Base-by-base conservation (phyloP, 2,797 vertebrate genomes). In the Notoglanidium macrostoma region DNA sequence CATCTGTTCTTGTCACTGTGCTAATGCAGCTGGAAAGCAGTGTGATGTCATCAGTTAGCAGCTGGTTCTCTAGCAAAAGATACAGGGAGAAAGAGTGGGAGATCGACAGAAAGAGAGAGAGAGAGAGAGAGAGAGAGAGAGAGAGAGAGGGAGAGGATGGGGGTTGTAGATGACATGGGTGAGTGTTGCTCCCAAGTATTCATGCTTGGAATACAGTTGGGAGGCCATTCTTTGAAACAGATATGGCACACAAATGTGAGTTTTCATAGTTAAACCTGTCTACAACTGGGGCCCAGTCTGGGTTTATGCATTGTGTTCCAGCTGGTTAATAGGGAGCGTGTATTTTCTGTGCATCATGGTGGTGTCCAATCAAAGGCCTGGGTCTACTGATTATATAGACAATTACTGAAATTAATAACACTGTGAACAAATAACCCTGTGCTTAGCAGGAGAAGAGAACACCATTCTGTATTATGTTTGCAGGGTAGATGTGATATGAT, bases 41-140 rank as follows among this genome's bases (percentile, higher is more conserved):
- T 81, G 90, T 92, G 90, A 93, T 93, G 92, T 93, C 91, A 93
- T 92, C 84, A 78, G 76, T 26, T 44, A 79, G 89, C 92, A 94
- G 91, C 90, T 93, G 93, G 74, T 85, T 83, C 80, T 68, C 57
- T 46, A 63, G 87, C 83, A 90, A 85, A 91, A 54, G 70, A 84
- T 83, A 70, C 86, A 86, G 9, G n/a, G 59, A 51, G 89, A 83
- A 61, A 79, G 55, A 78, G 51, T 26, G 29, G 49, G 57, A n/a
- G 57, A 15, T 85, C 80, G 63, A 85, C 2, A 61, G 32, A 61
- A 12, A 61, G 17, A 35, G 19, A 26, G 32, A 15, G 73, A 61
- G 80, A 54, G 70, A 90, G 73, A 86, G 88, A 76, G 86, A 72
- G 85, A 59, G 83, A 87, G 19, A 46, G 21, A 23, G 10, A 26